Evolutionary conservation across 2,797 vertebrate species (phyloP), one percentile per base, ranked within the genome.

Genomic region (Fundulus diaphanus): DNA sequence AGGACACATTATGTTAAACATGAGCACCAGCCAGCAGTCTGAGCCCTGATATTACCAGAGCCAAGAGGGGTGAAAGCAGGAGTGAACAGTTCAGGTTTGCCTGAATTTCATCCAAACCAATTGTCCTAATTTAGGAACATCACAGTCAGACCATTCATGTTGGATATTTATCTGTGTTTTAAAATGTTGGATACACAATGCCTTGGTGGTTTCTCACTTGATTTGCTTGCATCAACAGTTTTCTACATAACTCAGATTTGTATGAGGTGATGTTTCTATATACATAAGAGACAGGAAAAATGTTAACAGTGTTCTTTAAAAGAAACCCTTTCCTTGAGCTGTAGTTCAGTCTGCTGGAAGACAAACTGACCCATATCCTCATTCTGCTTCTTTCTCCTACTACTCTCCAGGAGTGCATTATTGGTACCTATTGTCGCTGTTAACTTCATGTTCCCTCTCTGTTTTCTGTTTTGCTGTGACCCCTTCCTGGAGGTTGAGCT

Each of bases 101-200:
- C 16, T 27, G 61, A 84, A 74, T 82, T 72, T 61, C 68, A 77
- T 13, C 54, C 54, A 57, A 51, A 65, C 49, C 73, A 85, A 68
- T 68, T 13, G 0, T 70, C 85, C 66, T 61, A 46, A 66, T 65
- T 65, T 44, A 73, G 73, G 29, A 44, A 76, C 69, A 63, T n/a
- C 35, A 73, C 70, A 77, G 72, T 72, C 80, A 74, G 76, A 22
- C 73, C 56, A 46, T n/a, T n/a, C 63, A 66, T 42, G 37, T 9
- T 24, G 13, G 22, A 15, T 3, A 54, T 83, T 69, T 76, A 2
- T 65, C 46, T 56, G 7, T 12, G 27, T 61, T 12, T 73, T 70
- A 68, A 75, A 74, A 74, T 79, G 48, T 63, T 76, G 63, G 33
- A 68, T 74, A 51, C 68, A 66, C 52, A 59, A 15, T 12, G 8